A percentile compares a stretch with the other conserved stretches of the same genome.
Conservation (phyloP, 1,140 invertebrate genomes). For the Euura saliciscinereae region DNA sequence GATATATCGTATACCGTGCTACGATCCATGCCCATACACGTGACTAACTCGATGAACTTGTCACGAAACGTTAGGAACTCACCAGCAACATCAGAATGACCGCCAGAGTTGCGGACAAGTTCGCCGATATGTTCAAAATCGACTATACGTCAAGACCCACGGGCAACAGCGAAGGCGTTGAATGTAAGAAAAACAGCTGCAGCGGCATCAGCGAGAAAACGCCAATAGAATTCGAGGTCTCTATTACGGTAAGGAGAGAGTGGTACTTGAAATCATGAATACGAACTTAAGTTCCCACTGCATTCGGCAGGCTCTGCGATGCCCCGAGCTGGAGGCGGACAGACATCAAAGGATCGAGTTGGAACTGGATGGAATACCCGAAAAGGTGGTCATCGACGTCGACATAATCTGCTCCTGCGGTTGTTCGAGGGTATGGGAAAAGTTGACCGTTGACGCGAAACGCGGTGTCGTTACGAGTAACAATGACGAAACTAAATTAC, state of each 20-base stretch:
- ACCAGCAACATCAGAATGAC: no score
- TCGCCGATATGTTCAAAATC: no score
- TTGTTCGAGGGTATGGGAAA: constrained; percentile 65
- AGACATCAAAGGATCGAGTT: constrained; percentile 73
- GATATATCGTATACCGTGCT: constrained; percentile 67
- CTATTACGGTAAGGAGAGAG: constrained; percentile 30
- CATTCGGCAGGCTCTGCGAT: constrained; percentile 55
- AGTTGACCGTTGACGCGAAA: no score
- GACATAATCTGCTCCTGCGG: constrained; percentile 77
- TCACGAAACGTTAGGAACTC: no score
- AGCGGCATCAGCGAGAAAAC: constrained; percentile 66
- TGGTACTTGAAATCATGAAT: constrained; percentile 11
- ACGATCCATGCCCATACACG: constrained; percentile 61
- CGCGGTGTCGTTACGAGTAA: background rate
- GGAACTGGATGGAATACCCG: constrained; percentile 77
- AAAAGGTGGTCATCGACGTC: constrained; percentile 73
- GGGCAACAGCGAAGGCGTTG: constrained; percentile 44
- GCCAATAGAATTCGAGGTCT: constrained; percentile 55
- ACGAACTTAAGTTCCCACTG: background rate
- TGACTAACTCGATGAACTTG: constrained; percentile 20
- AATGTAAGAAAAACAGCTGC: constrained; percentile 58
- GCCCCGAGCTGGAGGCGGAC: constrained; percentile 64
- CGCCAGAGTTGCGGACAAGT: no score
- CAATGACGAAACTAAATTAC: constrained; percentile 13
- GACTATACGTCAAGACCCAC: no score